Evolutionary conservation across 2,888 invertebrate species (phyloP), one percentile per base, ranked within the genome.

Genomic region (Sphecodes monilicornis): DNA sequence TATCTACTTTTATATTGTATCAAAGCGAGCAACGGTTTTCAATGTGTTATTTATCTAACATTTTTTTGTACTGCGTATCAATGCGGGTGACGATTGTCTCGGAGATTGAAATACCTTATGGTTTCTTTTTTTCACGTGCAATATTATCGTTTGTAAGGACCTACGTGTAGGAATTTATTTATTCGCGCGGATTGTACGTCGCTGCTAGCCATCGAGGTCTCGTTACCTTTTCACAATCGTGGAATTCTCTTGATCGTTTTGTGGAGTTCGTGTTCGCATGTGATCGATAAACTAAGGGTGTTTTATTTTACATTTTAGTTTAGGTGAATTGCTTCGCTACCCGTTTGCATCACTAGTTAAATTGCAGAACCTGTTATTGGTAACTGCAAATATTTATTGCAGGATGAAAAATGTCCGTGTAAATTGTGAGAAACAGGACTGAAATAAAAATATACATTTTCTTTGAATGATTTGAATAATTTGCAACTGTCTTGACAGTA

Each of bases 71-170:
- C 46, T n/a, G 57, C 50, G 26, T 73, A 80, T 76, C 39, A 54
- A 78, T 77, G 68, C 54, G 60, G 68, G 57, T 69, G 68, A 83
- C 60, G 13, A 69, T 83, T 71, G 74, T 82, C 69, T 71, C 68
- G 73, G 76, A 72, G 60, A 82, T 76, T 82, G 82, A 86, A 84
- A 83, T 83, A 87, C 85, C 78, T 81, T 82, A 81, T 64, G 46
- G 18, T 64, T 84, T 54, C n/a, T n/a, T 10, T 22, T 50, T 50
- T 82, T 84, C 70, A 74, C 82, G 88, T 90, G 90, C 90, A 90
- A 90, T 90, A 90, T 86, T 86, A 84, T 78, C 75, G 76, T 82
- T 72, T 78, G 64, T 78, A 84, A 88, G 84, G 43, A 84, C 66
- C 75, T 76, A 85, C 46, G 66, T n/a, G 29, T 86, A 87, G 36